Percentiles rank a stretch among this genome's conserved stretches.
These are phyloP conservation scores for Anableps anableps DNA, from an alignment of 2,797 vertebrate genomes.

Conservation along the genomic window DNA sequence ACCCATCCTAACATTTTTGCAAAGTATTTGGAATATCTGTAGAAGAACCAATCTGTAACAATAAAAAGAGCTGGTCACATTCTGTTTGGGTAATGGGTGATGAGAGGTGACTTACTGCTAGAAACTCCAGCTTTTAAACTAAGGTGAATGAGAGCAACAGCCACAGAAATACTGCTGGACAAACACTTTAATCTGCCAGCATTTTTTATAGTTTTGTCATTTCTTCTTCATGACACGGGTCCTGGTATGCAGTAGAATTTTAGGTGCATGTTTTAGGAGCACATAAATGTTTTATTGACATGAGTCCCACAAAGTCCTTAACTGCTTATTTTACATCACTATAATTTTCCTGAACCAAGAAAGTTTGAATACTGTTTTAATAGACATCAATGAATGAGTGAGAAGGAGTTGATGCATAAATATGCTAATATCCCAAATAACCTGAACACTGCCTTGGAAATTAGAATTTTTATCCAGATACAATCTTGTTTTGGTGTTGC, in stretches of 20 bases:
- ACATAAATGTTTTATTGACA: constrained; percentile 58
- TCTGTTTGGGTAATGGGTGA: neutral
- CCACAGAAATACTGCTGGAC: constrained; percentile 14
- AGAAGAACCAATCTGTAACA: neutral
- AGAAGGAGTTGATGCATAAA: neutral
- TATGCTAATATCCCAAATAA: constrained; percentile 3
- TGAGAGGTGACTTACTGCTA: neutral
- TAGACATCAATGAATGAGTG: constrained; percentile 8
- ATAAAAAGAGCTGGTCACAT: neutral
- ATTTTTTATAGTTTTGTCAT: constrained; percentile 40
- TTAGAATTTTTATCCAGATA: too few relatives aligned
- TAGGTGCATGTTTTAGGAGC: constrained; percentile 31
- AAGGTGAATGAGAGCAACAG: neutral
- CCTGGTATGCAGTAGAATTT: constrained; percentile 42
- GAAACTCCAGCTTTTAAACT: neutral
- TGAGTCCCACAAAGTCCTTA: constrained; percentile 37
- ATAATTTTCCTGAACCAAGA: constrained; percentile 26
- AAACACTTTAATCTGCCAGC: constrained; percentile 53
- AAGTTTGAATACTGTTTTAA: constrained; percentile 43
- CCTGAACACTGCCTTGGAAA: neutral
- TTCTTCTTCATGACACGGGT: constrained; percentile 49
- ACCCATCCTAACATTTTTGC: neutral
- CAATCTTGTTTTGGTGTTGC: neutral
- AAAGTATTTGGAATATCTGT: neutral
- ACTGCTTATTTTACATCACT: constrained; percentile 35